Evolutionary conservation across 2,888 invertebrate genomes (phyloP), one percentile per base, ranked within the genome.

Genomic region (Hypolimnas misippus): DNA sequence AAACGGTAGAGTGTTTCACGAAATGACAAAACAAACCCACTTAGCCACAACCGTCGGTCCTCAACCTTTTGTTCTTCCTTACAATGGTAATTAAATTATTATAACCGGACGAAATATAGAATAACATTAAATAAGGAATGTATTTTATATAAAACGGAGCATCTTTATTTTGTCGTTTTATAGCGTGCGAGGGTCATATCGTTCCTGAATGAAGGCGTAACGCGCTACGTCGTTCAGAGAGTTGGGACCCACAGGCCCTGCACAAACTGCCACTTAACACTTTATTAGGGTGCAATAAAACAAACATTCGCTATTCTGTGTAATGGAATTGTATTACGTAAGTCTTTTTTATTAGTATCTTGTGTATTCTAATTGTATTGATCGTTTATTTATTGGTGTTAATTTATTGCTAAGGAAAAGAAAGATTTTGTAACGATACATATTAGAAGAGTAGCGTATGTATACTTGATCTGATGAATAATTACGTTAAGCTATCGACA

Each of bases 251-350:
- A 72, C 70, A 69, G 72, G 76, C 70, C 58, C 31, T 67, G 69
- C 71, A 70, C 64, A 70, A 77, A 78, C 70, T 74, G 71, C 75
- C 76, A 73, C 76, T 80, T 75, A 78, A 76, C 73, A 73, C 74
- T 80, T 81, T 79, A 79, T 80, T 75, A 73, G 55, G 59, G 42
- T 55, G 62, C 59, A 62, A 57, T 69, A 65, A 63, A 64, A 69
- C 58, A 65, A 62, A 62, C 55, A 44, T 61, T 49, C 57, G 25
- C 16, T 66, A 44, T 21, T 29, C 44, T 49, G 17, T 57, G 19
- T 65, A 62, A 60, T 63, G 44, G 42, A 31, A 51, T 55, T 57
- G 57, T 31, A 49, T 38, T 29, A 50, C 7, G 40, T 56, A 14
- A 40, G 12, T 14, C 31, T 40, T 52, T 49, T 53, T 51, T 17